Conservation (phyloP, 53 echinoderm and acorn worm genomes). For the Paelopatides confundens region DNA sequence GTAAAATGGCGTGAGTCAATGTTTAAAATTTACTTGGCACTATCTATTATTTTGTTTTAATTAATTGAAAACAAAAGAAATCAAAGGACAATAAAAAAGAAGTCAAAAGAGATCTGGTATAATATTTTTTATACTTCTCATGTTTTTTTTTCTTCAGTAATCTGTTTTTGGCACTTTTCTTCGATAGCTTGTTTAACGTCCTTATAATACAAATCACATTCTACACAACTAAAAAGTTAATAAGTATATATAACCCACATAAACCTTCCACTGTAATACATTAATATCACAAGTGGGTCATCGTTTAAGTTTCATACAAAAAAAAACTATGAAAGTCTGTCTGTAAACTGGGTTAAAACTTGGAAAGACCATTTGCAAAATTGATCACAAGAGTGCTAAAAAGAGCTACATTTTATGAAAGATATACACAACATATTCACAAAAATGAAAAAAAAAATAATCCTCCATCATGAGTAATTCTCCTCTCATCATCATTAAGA, state of each 20-base stretch:
- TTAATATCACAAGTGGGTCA: background rate
- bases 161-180: constrained; percentile 39
- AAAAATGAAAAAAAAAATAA: background rate
- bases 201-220: constrained; percentile 38
- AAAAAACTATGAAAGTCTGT: constrained; percentile 35
- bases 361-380: constrained; percentile 39
- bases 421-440: constrained; percentile 7
- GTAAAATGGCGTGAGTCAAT: no score
- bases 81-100: background rate
- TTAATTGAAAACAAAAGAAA: background rate
- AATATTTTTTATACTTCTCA: constrained; percentile 9
- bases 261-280: background rate
- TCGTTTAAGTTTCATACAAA: constrained; percentile 33
- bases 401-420: constrained; percentile 5
- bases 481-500: no score
- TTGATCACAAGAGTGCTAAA: constrained; percentile 22
- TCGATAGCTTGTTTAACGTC: constrained; percentile 16
- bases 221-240: constrained; percentile 29
- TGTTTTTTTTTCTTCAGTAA: constrained; percentile 1
- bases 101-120: background rate
- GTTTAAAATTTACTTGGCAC: no score
- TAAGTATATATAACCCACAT: background rate
- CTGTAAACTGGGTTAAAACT: constrained; percentile 19
- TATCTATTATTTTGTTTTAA: background rate
- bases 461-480: background rate